These are phyloP conservation scores for Manis javanica DNA, from an alignment of 2,797 vertebrate genomes.

Conservation along the genomic window DNA sequence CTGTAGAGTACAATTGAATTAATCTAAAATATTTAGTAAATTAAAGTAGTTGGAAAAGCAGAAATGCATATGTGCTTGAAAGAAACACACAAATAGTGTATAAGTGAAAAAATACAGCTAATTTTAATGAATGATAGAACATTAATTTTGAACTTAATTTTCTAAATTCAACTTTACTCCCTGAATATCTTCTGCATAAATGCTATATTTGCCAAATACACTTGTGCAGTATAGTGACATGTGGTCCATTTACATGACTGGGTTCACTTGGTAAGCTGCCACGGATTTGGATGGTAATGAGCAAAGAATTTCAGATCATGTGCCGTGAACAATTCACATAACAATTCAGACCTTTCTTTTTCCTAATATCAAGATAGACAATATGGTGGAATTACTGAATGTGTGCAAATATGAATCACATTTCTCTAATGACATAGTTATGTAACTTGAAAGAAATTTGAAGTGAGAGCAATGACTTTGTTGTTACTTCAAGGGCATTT, in stretches of 20 bases:
- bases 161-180: neutral
- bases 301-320: neutral
- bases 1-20: neutral
- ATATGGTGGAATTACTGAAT: neutral
- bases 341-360: neutral
- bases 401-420: neutral
- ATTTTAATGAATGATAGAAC: neutral
- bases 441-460: neutral
- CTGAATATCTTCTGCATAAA: neutral
- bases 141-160: neutral
- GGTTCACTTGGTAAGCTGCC: neutral
- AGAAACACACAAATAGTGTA: neutral
- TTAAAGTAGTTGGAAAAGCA: neutral
- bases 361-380: constrained; percentile 12
- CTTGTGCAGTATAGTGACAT: neutral
- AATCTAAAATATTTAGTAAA: neutral
- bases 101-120: neutral
- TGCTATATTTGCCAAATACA: neutral
- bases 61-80: neutral
- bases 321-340: neutral
- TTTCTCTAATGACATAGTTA: neutral
- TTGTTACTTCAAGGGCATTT: neutral
- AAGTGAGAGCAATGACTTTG: neutral
- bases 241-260: neutral
- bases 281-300: neutral